phyloP scores from a whole-genome alignment of 2,888 invertebrate genomes.

The Lapara coniferarum region DNA sequence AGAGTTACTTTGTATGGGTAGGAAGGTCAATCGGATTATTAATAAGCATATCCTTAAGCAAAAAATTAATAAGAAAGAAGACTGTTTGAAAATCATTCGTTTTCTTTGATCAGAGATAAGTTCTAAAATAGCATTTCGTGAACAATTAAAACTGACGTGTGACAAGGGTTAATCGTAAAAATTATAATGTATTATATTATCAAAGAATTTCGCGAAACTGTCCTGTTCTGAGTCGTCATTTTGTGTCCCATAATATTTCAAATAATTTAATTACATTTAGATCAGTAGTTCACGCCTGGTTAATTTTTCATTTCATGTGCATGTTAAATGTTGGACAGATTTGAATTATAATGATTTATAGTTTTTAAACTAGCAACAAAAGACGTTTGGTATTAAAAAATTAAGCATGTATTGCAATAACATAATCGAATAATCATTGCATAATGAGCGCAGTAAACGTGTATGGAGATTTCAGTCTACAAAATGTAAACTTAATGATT shows the following conservation, averaged over 20 bases:
- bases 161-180: constrained; percentile 36
- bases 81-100: constrained; percentile 23
- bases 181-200: constrained; percentile 24
- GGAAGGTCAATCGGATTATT: constrained; percentile 8
- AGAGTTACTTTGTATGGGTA: not conserved
- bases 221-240: constrained; percentile 50
- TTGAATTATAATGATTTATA: not conserved
- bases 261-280: constrained; percentile 65
- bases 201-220: constrained; percentile 41
- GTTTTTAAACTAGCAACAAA: not conserved
- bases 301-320: no score
- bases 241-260: constrained; percentile 63
- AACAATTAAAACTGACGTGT: constrained; percentile 60
- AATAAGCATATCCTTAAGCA: not conserved
- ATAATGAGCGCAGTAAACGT: not conserved
- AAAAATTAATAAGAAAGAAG: constrained; percentile 29
- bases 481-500: constrained; percentile 35
- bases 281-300: constrained; percentile 31
- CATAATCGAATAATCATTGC: not conserved
- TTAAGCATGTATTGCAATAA: not conserved
- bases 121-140: constrained; percentile 38
- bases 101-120: constrained; percentile 37
- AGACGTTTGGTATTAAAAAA: not conserved
- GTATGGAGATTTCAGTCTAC: constrained; percentile 1
- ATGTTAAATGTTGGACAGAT: no score